Conservation (phyloP, 2,888 invertebrate species). For the Lydus trimaculatus region DNA sequence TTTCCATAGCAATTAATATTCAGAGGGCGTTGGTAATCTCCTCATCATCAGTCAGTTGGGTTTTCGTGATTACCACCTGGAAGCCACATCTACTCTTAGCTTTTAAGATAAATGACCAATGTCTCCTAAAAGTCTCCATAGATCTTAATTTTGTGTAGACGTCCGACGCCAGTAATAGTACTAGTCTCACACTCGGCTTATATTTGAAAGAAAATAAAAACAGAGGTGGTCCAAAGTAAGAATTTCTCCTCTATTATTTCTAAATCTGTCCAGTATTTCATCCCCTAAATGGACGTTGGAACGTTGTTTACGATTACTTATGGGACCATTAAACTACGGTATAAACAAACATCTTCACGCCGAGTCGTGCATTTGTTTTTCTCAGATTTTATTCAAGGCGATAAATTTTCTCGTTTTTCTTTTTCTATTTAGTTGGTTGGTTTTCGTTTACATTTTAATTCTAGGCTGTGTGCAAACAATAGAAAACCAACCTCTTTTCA, state of each 20-base stretch:
- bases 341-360: slow-evolving; percentile 34
- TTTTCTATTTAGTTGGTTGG: slow-evolving; percentile 13
- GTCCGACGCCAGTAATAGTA: slow-evolving; percentile 39
- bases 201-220: slow-evolving; percentile 38
- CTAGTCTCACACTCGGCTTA: slow-evolving; percentile 36
- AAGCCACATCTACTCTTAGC: slow-evolving; percentile 40
- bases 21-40: slow-evolving; percentile 35
- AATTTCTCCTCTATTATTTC: slow-evolving; percentile 38
- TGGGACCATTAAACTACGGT: slow-evolving; percentile 29
- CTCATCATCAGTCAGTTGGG: slow-evolving; percentile 41
- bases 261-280: slow-evolving; percentile 39
- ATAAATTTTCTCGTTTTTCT: slow-evolving; percentile 21
- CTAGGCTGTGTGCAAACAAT: not conserved
- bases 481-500: not conserved
- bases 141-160: slow-evolving; percentile 54
- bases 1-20: slow-evolving; percentile 33
- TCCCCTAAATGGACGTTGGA: slow-evolving; percentile 36
- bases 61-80: slow-evolving; percentile 46
- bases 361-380: slow-evolving; percentile 26
- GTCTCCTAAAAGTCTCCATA: slow-evolving; percentile 52
- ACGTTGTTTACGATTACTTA: slow-evolving; percentile 37
- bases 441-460: slow-evolving; percentile 13
- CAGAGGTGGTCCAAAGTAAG: slow-evolving; percentile 34
- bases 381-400: slow-evolving; percentile 26
- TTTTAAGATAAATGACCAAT: slow-evolving; percentile 51